Conservation (phyloP, 2,113 vertebrate genomes). For the Festucalex cinctus region DNA sequence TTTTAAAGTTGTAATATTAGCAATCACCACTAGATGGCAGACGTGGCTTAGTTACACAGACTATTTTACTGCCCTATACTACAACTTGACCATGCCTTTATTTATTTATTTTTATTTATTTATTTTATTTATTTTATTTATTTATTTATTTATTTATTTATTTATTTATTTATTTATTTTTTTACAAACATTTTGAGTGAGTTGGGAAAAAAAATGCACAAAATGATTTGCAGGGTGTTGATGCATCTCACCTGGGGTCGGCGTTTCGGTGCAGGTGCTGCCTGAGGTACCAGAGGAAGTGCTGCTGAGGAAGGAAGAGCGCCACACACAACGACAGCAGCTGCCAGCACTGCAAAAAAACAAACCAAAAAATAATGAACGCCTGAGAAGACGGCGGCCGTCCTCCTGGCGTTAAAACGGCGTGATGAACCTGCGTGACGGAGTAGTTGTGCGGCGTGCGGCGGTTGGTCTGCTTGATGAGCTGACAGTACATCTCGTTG, state of each 20-base stretch:
- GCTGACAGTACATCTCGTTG: constrained; percentile 88
- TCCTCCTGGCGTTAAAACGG: neutral
- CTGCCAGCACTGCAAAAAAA: constrained; percentile 80
- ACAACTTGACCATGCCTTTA: too few relatives aligned
- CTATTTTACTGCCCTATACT: too few relatives aligned
- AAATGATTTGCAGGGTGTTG: neutral
- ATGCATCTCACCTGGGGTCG: constrained; percentile 74
- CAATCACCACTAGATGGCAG: too few relatives aligned
- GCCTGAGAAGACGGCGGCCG: neutral
- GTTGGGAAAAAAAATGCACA: neutral
- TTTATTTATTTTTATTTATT: too few relatives aligned
- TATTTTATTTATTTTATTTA: too few relatives aligned
- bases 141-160: too few relatives aligned
- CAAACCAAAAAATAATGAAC: neutral
- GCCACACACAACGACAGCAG: constrained; percentile 85
- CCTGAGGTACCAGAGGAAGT: constrained; percentile 86
- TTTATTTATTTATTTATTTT: too few relatives aligned
- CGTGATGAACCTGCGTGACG: constrained; percentile 76
- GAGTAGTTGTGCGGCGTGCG: constrained; percentile 80
- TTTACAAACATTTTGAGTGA: too few relatives aligned
- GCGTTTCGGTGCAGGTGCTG: constrained; percentile 81
- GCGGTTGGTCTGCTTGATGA: constrained; percentile 83
- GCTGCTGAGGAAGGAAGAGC: constrained; percentile 86
- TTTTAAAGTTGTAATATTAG: too few relatives aligned
- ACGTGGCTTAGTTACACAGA: too few relatives aligned